A percentile compares a stretch with the other conserved stretches of the same genome.
Conservation (phyloP, 2,888 invertebrate species). For the Polymixis flavicincta region DNA sequence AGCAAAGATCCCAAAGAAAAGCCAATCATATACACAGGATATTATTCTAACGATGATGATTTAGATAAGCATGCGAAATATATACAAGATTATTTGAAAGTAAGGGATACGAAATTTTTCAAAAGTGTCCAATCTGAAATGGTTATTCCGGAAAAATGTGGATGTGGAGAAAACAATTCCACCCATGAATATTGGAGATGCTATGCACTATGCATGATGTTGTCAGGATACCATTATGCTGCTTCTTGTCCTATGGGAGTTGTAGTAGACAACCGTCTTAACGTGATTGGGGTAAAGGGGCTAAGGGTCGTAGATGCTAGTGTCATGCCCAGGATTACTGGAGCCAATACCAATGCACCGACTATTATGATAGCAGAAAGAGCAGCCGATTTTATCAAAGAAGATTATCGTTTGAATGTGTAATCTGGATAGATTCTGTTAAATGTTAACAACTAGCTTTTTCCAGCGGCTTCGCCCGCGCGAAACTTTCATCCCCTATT, state of each 20-base stretch:
- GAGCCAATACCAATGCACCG: slow-evolving; percentile 93
- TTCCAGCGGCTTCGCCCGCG: too few species aligned
- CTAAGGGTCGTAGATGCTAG: slow-evolving; percentile 93
- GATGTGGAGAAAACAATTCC: slow-evolving; percentile 49
- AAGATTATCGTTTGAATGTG: slow-evolving; percentile 3
- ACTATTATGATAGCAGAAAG: slow-evolving; percentile 95
- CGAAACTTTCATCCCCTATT: too few species aligned
- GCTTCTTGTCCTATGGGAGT: slow-evolving; percentile 94
- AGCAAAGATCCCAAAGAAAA: slow-evolving; percentile 88
- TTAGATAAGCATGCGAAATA: slow-evolving; percentile 79
- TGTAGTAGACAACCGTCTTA: slow-evolving; percentile 92
- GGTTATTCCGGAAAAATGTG: slow-evolving; percentile 59
- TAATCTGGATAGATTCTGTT: too few species aligned
- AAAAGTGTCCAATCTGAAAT: slow-evolving; percentile 73
- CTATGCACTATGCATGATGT: slow-evolving; percentile 91
- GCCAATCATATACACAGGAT: slow-evolving; percentile 91
- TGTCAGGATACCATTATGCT: slow-evolving; percentile 92
- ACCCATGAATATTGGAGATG: slow-evolving; percentile 92
- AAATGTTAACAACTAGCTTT: too few species aligned
- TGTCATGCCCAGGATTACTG: slow-evolving; percentile 92
- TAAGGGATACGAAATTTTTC: slow-evolving; percentile 82
- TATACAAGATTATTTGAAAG: slow-evolving; percentile 72
- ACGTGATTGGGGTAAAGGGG: slow-evolving; percentile 91
- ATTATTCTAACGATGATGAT: slow-evolving; percentile 89
- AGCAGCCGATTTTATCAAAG: slow-evolving; percentile 59